Percentiles rank a stretch among this genome's conserved stretches.
phyloP scores from a whole-genome alignment of 1,140 invertebrate genomes.

The Calycopis cecrops region DNA sequence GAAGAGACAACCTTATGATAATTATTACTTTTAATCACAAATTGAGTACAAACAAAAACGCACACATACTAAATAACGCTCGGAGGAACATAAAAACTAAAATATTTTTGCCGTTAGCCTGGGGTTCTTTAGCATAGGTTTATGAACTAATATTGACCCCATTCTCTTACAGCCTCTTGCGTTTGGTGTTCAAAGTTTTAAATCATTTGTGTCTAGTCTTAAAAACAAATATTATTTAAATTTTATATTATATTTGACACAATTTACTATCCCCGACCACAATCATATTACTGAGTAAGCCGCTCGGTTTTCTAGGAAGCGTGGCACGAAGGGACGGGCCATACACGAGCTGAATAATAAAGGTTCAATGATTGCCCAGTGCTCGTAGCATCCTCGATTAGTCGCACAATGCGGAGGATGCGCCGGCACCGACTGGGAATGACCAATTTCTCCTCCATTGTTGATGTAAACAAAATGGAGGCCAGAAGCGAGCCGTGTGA shows the following conservation, averaged over 20 bases:
- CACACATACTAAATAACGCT: no score
- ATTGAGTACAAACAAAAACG: no score
- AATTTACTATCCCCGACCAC: slow-evolving; percentile 17
- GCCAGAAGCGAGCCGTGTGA: slow-evolving; percentile 18
- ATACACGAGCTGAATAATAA: slow-evolving; percentile 50
- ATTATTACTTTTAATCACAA: no score
- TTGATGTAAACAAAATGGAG: not conserved
- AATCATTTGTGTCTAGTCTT: no score
- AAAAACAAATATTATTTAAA: no score
- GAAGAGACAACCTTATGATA: no score
- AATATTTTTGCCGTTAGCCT: no score
- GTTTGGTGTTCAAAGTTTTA: no score
- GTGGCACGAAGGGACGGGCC: slow-evolving; percentile 48
- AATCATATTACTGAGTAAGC: slow-evolving; percentile 41
- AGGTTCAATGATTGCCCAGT: slow-evolving; percentile 35
- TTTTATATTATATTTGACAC: slow-evolving; percentile 14
- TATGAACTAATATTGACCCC: no score
- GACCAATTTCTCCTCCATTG: slow-evolving; percentile 10
- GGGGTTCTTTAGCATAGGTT: slow-evolving; percentile 6
- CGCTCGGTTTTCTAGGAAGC: slow-evolving; percentile 67
- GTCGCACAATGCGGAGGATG: slow-evolving; percentile 33
- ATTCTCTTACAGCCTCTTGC: no score
- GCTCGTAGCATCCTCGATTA: slow-evolving; percentile 46
- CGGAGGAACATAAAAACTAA: no score
- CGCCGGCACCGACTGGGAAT: slow-evolving; percentile 11